phyloP scores from a whole-genome alignment of 2,797 vertebrate species.

The Sebastolobus alascanus region DNA sequence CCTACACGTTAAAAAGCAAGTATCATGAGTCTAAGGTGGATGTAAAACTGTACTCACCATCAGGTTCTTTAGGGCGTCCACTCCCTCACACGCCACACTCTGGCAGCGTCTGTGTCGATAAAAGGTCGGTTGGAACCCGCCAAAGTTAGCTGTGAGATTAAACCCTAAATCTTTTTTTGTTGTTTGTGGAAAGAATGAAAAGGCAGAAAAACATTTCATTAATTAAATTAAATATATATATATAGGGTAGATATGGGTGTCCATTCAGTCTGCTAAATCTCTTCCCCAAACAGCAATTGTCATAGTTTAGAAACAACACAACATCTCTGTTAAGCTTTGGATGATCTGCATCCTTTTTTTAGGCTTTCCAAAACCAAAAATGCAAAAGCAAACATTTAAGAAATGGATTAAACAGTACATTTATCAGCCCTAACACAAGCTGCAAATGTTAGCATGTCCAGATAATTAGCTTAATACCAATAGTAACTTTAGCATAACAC shows the following conservation, averaged over 20 bases:
- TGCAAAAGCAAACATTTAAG: not conserved
- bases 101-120: slow-evolving; percentile 86
- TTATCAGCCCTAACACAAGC: too few relatives aligned
- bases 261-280: too few relatives aligned
- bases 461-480: not conserved
- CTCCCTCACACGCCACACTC: slow-evolving; percentile 90
- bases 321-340: not conserved
- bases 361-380: not conserved
- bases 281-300: not conserved
- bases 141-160: slow-evolving; percentile 82
- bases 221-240: too few relatives aligned
- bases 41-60: slow-evolving; percentile 81
- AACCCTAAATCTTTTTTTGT: slow-evolving; percentile 74
- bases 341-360: not conserved
- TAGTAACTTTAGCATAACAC: not conserved
- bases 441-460: not conserved
- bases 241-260: not conserved
- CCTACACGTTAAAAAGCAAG: not conserved
- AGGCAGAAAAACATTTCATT: not conserved
- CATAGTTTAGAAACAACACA: not conserved
- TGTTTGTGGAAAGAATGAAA: not conserved
- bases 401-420: not conserved
- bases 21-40: not conserved
- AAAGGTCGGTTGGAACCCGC: slow-evolving; percentile 77
- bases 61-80: slow-evolving; percentile 86